Evolutionary conservation across 2,888 invertebrate species (phyloP), one percentile per base, ranked within the genome.

Genomic region (Subacronicta megacephala): DNA sequence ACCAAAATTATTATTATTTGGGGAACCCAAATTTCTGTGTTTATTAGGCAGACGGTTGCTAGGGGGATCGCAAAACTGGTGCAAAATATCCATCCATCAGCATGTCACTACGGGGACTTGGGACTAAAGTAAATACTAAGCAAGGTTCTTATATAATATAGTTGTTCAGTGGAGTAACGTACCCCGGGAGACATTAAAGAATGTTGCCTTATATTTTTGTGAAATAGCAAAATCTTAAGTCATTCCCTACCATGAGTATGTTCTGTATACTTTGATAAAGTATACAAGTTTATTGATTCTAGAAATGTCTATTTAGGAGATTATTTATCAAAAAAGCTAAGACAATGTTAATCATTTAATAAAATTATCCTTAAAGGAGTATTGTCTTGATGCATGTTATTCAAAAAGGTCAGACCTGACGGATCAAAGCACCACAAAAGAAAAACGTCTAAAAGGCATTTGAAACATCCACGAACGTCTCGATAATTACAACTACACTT

Each of bases 21-120:
- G 26, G 15, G 31, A 15, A 45, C 41, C 35, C 59, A 58, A 36
- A 42, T 49, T 53, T 59, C 26, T 42, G 60, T 29, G 51, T 47
- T 35, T 66, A 46, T 52, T 29, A 23, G 42, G 49, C 9, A 72
- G 46, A 20, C 46, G 55, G 63, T 37, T 40, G 47, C 31, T n/a
- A 43, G 37, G 47, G 58, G 42, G 43, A 66, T 47, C 59, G 41
- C 60, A 45, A 42, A 52, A 72, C 61, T 72, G 51, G 43, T 67
- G 54, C 52, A 38, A 60, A 72, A 61, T 55, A 72, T 49, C 54
- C 73, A 67, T 67, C 72, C 62, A 67, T 72, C 67, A 67, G 62
- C 40, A 13, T 67, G 72, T 72, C 68, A 72, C 50, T 44, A 37
- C 45, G 44, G 15, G 60, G 33, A 60, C 46, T 55, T 44, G 38